These are phyloP conservation scores for Coccyzus lansbergi DNA, from an alignment of 2,797 vertebrate genomes.

Conservation along the genomic window DNA sequence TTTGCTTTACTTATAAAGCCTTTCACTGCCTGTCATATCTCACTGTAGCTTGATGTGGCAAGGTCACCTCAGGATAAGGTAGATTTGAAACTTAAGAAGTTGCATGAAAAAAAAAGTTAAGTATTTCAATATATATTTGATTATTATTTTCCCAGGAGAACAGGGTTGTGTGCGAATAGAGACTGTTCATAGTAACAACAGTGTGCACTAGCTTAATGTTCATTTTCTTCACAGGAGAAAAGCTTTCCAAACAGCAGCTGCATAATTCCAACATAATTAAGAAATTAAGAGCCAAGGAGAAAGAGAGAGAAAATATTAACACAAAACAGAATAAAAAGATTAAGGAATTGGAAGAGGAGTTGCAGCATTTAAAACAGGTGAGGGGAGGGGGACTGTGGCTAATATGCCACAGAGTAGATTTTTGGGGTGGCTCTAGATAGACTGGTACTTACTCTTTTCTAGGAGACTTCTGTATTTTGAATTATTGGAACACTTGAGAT, in stretches of 20 bases:
- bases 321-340: constrained; percentile 89
- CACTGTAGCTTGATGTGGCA: background rate
- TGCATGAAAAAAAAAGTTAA: background rate
- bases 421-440: background rate
- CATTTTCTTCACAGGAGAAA: constrained; percentile 85
- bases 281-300: constrained; percentile 95
- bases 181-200: background rate
- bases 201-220: background rate
- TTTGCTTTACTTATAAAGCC: background rate
- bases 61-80: background rate
- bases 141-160: background rate
- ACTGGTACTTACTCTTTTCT: background rate
- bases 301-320: constrained; percentile 86
- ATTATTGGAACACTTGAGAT: background rate
- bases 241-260: constrained; percentile 96
- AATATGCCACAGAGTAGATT: background rate
- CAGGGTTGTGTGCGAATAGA: background rate
- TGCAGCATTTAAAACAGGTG: constrained; percentile 91
- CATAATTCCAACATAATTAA: constrained; percentile 98
- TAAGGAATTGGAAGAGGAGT: constrained; percentile 90
- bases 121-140: background rate
- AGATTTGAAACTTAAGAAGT: background rate
- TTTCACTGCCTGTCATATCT: background rate
- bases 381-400: background rate
- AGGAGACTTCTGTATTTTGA: background rate